Evolutionary conservation across 2,888 invertebrate genomes (phyloP).

Genomic region (Emmelina monodactyla): DNA sequence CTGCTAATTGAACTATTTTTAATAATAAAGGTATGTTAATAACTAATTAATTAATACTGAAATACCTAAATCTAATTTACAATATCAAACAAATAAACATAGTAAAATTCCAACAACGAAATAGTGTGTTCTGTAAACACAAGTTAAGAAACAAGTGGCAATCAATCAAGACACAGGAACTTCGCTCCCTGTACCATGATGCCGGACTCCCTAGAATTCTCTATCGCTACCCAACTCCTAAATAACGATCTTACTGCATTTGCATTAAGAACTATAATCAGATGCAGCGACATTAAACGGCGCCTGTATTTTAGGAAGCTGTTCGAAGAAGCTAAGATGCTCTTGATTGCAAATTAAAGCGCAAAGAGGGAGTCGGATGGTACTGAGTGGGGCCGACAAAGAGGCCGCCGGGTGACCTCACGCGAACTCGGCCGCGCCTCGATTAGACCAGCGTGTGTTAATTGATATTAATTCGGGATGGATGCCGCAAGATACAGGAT

Average conservation of each 20-base stretch:
- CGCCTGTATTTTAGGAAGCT: slow-evolving; percentile 60
- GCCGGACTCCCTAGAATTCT: slow-evolving; percentile 43
- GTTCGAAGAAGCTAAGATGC: slow-evolving; percentile 51
- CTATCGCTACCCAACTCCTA: slow-evolving; percentile 15
- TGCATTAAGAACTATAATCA: slow-evolving; percentile 14
- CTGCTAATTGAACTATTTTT: too few relatives aligned
- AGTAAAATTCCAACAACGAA: too few relatives aligned
- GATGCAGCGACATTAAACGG: slow-evolving; percentile 27
- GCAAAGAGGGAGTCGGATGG: slow-evolving; percentile 23
- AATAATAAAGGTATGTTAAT: too few relatives aligned
- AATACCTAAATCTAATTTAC: too few relatives aligned
- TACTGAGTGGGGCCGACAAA: slow-evolving; percentile 49
- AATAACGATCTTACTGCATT: slow-evolving; percentile 24
- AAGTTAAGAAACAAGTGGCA: slow-evolving; percentile 20
- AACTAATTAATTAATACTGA: too few relatives aligned
- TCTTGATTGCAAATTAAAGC: slow-evolving; percentile 42
- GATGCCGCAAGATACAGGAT: slow-evolving; percentile 34
- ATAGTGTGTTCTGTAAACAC: slow-evolving; percentile 6
- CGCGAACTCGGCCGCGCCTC: slow-evolving; percentile 47
- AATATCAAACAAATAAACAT: too few relatives aligned
- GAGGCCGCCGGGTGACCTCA: slow-evolving; percentile 59
- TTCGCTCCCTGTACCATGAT: slow-evolving; percentile 54
- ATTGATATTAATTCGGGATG: slow-evolving; percentile 61
- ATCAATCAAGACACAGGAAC: slow-evolving; percentile 58
- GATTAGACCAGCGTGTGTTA: slow-evolving; percentile 65